Percentiles rank a stretch among this genome's conserved stretches.
These are phyloP conservation scores for Ascidia mentula DNA, from an alignment of 23 tunicate genomes.

Conservation along the genomic window DNA sequence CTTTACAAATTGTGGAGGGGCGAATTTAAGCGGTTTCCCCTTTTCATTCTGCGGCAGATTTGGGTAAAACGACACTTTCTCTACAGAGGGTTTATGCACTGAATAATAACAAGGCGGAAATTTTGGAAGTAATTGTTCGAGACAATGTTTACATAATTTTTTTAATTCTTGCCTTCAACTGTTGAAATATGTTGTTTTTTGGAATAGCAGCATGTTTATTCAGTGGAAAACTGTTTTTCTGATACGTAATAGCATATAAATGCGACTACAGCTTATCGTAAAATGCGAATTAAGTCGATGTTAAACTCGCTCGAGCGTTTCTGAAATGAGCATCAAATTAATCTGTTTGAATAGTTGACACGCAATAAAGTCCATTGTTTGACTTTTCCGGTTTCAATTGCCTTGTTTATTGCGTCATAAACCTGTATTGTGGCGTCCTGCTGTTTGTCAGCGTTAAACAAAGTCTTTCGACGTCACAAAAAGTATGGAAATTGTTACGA, in stretches of 20 bases:
- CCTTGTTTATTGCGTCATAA: slow-evolving; percentile 10
- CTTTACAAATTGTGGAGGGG: neutral
- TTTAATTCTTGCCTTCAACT: no score
- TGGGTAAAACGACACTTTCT: no score
- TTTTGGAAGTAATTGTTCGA: no score
- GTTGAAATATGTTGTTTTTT: no score
- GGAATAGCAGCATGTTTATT: no score
- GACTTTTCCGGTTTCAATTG: slow-evolving; percentile 7
- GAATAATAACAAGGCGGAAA: neutral
- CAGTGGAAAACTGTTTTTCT: no score
- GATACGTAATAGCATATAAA: no score
- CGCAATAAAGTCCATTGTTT: slow-evolving; percentile 12
- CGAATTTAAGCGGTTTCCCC: no score
- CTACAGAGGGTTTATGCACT: neutral
- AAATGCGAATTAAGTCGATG: neutral
- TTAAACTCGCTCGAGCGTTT: neutral
- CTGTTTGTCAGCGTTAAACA: neutral
- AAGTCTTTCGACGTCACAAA: neutral
- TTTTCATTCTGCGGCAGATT: no score
- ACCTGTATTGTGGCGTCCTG: neutral
- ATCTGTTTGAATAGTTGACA: neutral
- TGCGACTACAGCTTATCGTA: no score
- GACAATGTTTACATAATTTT: no score
- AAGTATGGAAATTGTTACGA: neutral
- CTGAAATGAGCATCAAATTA: neutral